Evolutionary conservation across 2,888 invertebrate genomes (phyloP).

Genomic region (Syritta pipiens): DNA sequence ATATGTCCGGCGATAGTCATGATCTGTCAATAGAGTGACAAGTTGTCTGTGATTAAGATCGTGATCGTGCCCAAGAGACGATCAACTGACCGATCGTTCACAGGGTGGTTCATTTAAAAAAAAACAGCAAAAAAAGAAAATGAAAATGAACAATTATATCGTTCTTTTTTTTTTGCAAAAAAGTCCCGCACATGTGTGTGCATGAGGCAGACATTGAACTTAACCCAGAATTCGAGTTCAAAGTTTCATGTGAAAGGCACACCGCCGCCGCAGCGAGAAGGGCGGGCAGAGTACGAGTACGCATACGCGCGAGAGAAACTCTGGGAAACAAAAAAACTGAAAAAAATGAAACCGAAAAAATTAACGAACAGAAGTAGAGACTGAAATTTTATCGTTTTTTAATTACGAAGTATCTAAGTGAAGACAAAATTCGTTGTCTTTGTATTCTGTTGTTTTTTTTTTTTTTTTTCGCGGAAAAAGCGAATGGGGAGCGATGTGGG

Average conservation of each 20-base stretch:
- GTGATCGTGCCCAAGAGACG: not conserved
- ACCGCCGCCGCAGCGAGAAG: not conserved
- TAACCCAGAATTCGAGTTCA: conserved; percentile 50
- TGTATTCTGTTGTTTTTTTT: not conserved
- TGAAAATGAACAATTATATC: no score
- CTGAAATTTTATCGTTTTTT: conserved; percentile 44
- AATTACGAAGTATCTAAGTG: conserved; percentile 44
- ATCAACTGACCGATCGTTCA: no score
- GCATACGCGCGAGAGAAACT: conserved; percentile 38
- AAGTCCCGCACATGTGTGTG: not conserved
- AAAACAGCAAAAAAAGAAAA: no score
- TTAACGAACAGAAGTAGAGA: conserved; percentile 21
- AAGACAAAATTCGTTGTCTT: conserved; percentile 1
- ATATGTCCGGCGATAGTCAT: conserved; percentile 19
- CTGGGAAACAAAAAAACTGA: conserved; percentile 31
- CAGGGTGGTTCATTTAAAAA: no score
- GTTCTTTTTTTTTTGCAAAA: conserved; percentile 4
- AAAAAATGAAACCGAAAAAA: no score
- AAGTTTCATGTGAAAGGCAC: conserved; percentile 49
- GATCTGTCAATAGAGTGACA: conserved; percentile 41
- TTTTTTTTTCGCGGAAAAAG: not conserved
- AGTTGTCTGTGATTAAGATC: conserved; percentile 6
- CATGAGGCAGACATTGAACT: conserved; percentile 47
- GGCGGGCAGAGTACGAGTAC: not conserved
- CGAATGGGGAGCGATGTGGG: no score